Base-by-base conservation (phyloP, 2,888 invertebrate genomes). In the Phaonia tiefii region DNA sequence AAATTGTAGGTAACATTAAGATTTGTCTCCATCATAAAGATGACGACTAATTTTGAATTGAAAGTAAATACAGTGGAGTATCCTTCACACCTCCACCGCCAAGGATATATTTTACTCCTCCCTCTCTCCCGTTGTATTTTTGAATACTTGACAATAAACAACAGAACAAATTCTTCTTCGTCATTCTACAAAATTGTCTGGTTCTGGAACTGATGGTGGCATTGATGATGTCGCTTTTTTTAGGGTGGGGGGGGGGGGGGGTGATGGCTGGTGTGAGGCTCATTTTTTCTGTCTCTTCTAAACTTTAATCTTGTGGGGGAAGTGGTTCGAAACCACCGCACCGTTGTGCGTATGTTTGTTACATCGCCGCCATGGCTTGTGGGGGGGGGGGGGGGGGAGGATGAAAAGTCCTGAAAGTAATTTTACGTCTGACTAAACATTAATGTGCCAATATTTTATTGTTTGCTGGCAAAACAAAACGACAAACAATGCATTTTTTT, bases 391-490 rank as follows among this genome's bases (percentile, higher is more conserved):
- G 70, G 8, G 66, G 22, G 42, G 39, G 69, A 72, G 54, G 51
- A n/a, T 74, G 58, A 72, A 65, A 83, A 84, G 89, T 89, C 90
- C 89, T 87, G 88, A 89, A 90, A 90, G 90, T 90, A 90, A 90
- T 90, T 90, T 90, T 90, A 89, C 90, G 90, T 89, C 89, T 90
- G 90, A 90, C 90, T 90, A 90, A 90, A 89, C 90, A 90, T 89
- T 90, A 90, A 90, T 90, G 90, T 89, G 88, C 90, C 90, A 89
- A 90, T 90, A 90, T 90, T 89, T 89, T 89, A 89, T 89, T 89
- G 90, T 89, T 90, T 89, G 89, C 88, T 88, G 88, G 86, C 75
- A 85, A 84, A 85, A 83, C 84, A 84, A 85, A 78, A 84, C 82
- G 83, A 67, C 82, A 84, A 85, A 84, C 81, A 84, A 83, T 75